Percentiles rank a stretch among this genome's conserved stretches.
Evolutionary conservation across 2,797 vertebrate species (phyloP).

Genomic region (Onychomys arenicola): DNA sequence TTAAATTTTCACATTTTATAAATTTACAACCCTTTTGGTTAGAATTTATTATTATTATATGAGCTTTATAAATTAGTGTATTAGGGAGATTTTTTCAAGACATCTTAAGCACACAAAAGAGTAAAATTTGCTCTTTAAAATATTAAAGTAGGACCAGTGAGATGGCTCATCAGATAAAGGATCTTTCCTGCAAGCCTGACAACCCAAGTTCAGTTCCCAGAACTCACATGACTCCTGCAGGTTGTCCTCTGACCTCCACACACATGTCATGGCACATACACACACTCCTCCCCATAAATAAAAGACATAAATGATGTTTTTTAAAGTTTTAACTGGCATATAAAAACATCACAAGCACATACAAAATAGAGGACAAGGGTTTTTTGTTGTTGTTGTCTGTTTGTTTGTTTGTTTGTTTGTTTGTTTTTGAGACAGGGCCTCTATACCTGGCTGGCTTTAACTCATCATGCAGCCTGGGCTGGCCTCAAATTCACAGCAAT

Average conservation of each 20-base stretch:
- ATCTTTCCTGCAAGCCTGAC: not conserved
- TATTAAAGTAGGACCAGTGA: not conserved
- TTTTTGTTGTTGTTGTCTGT: not conserved
- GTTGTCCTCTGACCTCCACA: too few relatives aligned
- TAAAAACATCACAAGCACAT: not conserved
- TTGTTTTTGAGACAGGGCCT: not conserved
- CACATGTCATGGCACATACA: not conserved
- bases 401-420: not conserved
- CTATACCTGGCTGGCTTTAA: not conserved
- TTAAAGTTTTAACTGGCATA: not conserved
- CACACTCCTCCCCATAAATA: not conserved
- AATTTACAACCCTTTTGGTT: conserved; percentile 46
- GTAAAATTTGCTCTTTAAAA: conserved; percentile 33
- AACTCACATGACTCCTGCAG: not conserved
- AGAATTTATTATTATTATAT: conserved; percentile 38
- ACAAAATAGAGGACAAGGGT: not conserved
- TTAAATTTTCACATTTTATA: conserved; percentile 52
- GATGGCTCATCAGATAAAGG: not conserved
- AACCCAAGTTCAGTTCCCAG: not conserved
- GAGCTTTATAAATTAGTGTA: conserved; percentile 28
- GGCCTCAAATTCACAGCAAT: not conserved
- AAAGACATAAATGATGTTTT: too few relatives aligned
- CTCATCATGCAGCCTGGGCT: not conserved
- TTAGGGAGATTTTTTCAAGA: conserved; percentile 49
- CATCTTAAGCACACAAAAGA: conserved; percentile 44